A percentile compares a stretch with the other conserved stretches of the same genome.
Conservation (phyloP, 2,113 vertebrate genomes). For the Dasyurus viverrinus region DNA sequence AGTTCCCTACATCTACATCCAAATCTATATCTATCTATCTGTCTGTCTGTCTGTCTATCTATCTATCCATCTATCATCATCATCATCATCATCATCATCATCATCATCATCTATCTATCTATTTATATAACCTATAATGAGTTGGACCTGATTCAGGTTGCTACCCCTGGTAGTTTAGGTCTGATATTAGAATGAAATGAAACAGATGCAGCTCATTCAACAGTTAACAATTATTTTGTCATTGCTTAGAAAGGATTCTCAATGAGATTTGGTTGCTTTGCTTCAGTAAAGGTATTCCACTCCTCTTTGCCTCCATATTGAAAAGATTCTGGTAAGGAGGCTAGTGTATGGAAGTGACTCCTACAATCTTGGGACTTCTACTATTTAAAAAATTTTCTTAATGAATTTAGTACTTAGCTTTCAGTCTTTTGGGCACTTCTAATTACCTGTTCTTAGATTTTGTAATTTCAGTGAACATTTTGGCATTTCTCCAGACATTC, state of each 20-base stretch:
- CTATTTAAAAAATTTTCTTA: not conserved
- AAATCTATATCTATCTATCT: too few relatives aligned
- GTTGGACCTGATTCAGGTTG: not conserved
- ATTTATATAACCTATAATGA: not conserved
- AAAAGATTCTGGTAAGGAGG: not conserved
- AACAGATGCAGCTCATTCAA: not conserved
- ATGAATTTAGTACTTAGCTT: not conserved
- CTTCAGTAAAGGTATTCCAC: not conserved
- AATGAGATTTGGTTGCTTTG: not conserved
- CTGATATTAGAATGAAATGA: not conserved
- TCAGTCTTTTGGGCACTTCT: not conserved
- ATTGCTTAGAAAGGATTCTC: not conserved
- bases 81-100: too few relatives aligned
- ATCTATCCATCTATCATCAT: too few relatives aligned
- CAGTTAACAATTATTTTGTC: not conserved
- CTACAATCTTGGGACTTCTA: not conserved
- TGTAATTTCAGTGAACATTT: not conserved
- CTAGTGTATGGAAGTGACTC: not conserved
- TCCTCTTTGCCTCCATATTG: not conserved
- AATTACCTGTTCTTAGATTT: not conserved
- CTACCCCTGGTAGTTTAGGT: not conserved
- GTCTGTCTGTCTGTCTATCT: too few relatives aligned
- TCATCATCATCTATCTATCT: too few relatives aligned
- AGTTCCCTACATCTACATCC: not conserved
- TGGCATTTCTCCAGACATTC: not conserved